Percentiles rank a stretch among this genome's conserved stretches.
Evolutionary conservation across 2,797 vertebrate genomes (phyloP).

Genomic region (Naso thynnoides): DNA sequence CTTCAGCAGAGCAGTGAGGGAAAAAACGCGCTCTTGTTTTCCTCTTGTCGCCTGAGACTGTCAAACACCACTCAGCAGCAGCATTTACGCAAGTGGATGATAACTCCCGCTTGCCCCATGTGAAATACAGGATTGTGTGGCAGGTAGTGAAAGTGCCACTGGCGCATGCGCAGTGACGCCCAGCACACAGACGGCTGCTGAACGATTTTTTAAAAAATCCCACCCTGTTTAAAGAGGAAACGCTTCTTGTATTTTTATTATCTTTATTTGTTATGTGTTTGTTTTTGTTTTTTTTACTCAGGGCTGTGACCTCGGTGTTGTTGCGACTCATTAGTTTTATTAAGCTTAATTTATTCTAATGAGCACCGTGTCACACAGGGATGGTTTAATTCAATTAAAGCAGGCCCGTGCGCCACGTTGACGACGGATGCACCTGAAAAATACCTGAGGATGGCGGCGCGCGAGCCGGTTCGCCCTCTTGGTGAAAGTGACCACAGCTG

Average conservation of each 20-base stretch:
- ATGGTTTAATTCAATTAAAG: slow-evolving; percentile 5
- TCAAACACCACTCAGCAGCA: slow-evolving; percentile 71
- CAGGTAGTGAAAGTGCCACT: slow-evolving; percentile 83
- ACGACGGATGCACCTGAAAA: slow-evolving; percentile 7
- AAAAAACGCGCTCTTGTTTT: slow-evolving; percentile 58
- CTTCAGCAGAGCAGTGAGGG: slow-evolving; percentile 35
- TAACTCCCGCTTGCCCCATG: slow-evolving; percentile 80
- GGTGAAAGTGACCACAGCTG: not conserved
- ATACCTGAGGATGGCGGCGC: slow-evolving; percentile 13
- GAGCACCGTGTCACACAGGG: not conserved
- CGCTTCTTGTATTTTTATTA: slow-evolving; percentile 42
- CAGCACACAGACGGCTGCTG: slow-evolving; percentile 38
- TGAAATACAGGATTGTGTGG: slow-evolving; percentile 84
- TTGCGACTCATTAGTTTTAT: slow-evolving; percentile 6
- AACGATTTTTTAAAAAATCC: slow-evolving; percentile 30
- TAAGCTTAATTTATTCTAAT: not conserved
- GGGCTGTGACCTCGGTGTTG: slow-evolving; percentile 7
- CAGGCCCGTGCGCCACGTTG: not conserved
- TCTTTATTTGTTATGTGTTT: slow-evolving; percentile 30
- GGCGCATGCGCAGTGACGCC: slow-evolving; percentile 81
- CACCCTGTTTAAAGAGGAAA: slow-evolving; percentile 66
- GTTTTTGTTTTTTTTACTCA: slow-evolving; percentile 7
- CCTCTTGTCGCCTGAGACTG: slow-evolving; percentile 70
- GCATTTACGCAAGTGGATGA: slow-evolving; percentile 81
- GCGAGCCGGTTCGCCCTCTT: not conserved